Evolutionary conservation across 92 coral and sea anemone genomes (phyloP), one percentile per base, ranked within the genome.

Genomic region (Epizoanthus fatuus): DNA sequence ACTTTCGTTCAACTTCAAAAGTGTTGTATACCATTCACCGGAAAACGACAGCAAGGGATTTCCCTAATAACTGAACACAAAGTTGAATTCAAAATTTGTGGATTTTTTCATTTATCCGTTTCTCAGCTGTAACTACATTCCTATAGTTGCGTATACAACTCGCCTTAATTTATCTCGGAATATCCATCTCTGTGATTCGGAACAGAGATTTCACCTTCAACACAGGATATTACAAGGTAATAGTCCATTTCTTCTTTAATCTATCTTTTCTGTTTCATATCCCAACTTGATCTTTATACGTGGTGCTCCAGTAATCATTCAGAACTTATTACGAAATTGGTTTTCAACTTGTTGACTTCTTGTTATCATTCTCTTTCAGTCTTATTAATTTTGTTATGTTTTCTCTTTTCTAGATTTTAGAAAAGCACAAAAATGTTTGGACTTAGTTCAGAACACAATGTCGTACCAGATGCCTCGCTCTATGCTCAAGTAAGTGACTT

Each of bases 381-480:
- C 39, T 19, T 45, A 19, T 62, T 72, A 16, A 52, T 87, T 57
- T 51, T 72, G 60, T 65, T 79, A 62, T 87, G 74, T 45, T 59
- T 45, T 39, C 69, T 71, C 74, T 79, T 49, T 72, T 72, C 40
- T 53, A 79, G 87, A 62, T 84, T 86, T 35, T 12, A 29, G 5
- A 49, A 42, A 88, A 84, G 69, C 56, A 52, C 83, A 63, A 91
- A 59, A 44, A 95, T 95, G 98, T 95, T 92, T 86, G 94, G 98
- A 19, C 90, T 93, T 8, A 80, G 87, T 67, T 84, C 94, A 54
- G 98, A 95, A 69, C 90, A 92, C 54, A 95, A 95, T 67, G 99
- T 97, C 40, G 99, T 97, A 1, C 99, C 99, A 7, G 99, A 97
- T 63, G 94, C 99, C 10, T 92, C 98, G 7, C 94, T 97, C 3